Conservation (phyloP, 2,888 invertebrate species). For the Leucophenga maculata region DNA sequence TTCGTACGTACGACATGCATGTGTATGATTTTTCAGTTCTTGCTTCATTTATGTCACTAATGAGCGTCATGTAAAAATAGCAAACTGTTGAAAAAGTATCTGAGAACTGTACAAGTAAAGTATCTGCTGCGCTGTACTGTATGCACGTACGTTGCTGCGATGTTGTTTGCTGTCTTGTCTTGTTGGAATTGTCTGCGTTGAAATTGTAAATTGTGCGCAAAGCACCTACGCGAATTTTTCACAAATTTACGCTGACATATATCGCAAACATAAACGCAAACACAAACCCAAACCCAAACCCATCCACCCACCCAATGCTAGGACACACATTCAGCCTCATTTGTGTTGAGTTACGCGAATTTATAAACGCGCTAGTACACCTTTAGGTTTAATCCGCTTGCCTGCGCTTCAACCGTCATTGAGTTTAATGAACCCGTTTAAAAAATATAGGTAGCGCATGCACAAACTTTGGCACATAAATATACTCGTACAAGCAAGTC, state of each 20-base stretch:
- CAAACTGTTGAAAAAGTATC: conserved; percentile 13
- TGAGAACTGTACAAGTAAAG: background rate
- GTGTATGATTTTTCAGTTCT: background rate
- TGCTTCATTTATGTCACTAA: conserved; percentile 43
- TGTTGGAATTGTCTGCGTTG: background rate
- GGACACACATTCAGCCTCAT: conserved; percentile 18
- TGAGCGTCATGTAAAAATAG: conserved; percentile 61
- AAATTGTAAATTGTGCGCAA: conserved; percentile 18
- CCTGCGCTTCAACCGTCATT: conserved; percentile 7
- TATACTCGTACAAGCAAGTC: background rate
- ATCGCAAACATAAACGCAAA: conserved; percentile 2
- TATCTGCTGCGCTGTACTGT: background rate
- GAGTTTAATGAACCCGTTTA: conserved; percentile 22
- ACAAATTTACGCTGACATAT: conserved; percentile 35
- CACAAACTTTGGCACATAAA: conserved; percentile 9
- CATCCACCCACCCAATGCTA: conserved; percentile 12
- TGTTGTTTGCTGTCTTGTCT: background rate
- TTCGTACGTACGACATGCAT: too few species aligned
- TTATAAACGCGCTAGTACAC: background rate
- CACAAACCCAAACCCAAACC: background rate
- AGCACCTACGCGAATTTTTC: conserved; percentile 36
- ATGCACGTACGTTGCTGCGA: background rate
- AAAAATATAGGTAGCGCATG: background rate
- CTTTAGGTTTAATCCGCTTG: conserved; percentile 5
- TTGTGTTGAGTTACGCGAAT: conserved; percentile 26